phyloP scores from a whole-genome alignment of 2,113 vertebrate genomes.

The Sisor rabdophorus region DNA sequence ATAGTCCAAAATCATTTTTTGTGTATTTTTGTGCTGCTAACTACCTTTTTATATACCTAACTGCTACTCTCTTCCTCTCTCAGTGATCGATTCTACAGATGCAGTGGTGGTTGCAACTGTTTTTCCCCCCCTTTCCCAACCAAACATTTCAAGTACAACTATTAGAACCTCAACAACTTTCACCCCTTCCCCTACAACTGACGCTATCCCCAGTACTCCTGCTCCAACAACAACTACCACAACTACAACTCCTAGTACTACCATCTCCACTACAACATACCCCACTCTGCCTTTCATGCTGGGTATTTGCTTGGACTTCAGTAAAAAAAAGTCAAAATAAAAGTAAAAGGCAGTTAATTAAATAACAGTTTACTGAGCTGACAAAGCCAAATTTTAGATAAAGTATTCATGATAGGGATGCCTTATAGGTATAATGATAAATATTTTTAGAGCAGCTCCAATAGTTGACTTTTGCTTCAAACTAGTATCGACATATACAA shows the following conservation, averaged over 20 bases:
- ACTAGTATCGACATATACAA: conserved; percentile 29
- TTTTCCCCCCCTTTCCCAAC: conserved; percentile 58
- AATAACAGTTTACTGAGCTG: conserved; percentile 6
- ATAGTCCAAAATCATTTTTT: conserved; percentile 20
- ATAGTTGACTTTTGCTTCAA: conserved; percentile 9
- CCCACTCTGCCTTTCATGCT: conserved; percentile 67
- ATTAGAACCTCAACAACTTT: conserved; percentile 56
- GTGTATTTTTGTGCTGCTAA: conserved; percentile 18
- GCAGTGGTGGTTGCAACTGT: conserved; percentile 63
- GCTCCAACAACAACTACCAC: conserved; percentile 49
- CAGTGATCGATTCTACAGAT: conserved; percentile 68
- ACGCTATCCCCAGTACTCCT: conserved; percentile 43
- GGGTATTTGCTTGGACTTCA: conserved; percentile 62
- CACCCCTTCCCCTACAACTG: conserved; percentile 47
- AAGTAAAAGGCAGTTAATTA: conserved; percentile 8
- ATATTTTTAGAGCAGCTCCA: conserved; percentile 18
- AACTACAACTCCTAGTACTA: conserved; percentile 50
- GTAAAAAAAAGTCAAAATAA: conserved; percentile 21
- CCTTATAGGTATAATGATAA: too few relatives aligned
- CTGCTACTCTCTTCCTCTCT: conserved; percentile 65
- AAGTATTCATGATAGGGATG: conserved; percentile 22
- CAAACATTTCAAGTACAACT: conserved; percentile 59
- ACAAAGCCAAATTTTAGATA: neutral
- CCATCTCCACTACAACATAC: conserved; percentile 48
- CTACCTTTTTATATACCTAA: conserved; percentile 54